Percentiles rank a stretch among this genome's conserved stretches.
Evolutionary conservation across 2,797 vertebrate genomes (phyloP).

Genomic region (Otus scops): DNA sequence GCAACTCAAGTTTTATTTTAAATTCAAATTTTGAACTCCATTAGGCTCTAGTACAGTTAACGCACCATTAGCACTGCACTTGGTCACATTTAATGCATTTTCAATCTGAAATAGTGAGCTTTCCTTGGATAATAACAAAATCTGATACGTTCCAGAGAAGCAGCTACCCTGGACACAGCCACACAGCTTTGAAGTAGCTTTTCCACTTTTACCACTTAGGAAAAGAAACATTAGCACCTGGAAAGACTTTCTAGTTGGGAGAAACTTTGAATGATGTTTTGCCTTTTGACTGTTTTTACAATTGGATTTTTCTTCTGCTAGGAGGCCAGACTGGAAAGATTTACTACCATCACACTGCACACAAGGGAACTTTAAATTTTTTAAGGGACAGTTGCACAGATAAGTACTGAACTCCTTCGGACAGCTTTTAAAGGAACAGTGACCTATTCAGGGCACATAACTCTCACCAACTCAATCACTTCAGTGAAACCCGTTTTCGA

Average conservation of each 20-base stretch:
- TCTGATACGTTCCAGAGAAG: not conserved
- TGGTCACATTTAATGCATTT: slow-evolving; percentile 2
- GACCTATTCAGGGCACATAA: not conserved
- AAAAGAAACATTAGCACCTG: slow-evolving; percentile 54
- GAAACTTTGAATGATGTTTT: slow-evolving; percentile 16
- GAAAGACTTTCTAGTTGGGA: slow-evolving; percentile 12
- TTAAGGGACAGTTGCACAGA: slow-evolving; percentile 21
- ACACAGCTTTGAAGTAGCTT: slow-evolving; percentile 14
- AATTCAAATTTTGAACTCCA: not conserved
- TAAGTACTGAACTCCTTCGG: slow-evolving; percentile 4
- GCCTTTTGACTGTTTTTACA: slow-evolving; percentile 30
- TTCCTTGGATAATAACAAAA: not conserved
- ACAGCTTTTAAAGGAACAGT: slow-evolving; percentile 25
- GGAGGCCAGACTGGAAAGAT: slow-evolving; percentile 20
- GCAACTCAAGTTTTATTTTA: not conserved
- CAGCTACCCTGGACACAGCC: not conserved
- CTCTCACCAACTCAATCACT: not conserved
- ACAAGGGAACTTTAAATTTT: slow-evolving; percentile 34
- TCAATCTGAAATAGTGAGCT: not conserved
- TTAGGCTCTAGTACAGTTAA: not conserved
- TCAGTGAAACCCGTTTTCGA: not conserved
- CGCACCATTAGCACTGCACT: not conserved
- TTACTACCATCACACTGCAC: slow-evolving; percentile 15
- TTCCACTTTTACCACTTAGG: slow-evolving; percentile 22
- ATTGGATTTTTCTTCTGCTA: slow-evolving; percentile 5